Conservation (phyloP, 2,888 invertebrate genomes). For the Metacarcinus magister region DNA sequence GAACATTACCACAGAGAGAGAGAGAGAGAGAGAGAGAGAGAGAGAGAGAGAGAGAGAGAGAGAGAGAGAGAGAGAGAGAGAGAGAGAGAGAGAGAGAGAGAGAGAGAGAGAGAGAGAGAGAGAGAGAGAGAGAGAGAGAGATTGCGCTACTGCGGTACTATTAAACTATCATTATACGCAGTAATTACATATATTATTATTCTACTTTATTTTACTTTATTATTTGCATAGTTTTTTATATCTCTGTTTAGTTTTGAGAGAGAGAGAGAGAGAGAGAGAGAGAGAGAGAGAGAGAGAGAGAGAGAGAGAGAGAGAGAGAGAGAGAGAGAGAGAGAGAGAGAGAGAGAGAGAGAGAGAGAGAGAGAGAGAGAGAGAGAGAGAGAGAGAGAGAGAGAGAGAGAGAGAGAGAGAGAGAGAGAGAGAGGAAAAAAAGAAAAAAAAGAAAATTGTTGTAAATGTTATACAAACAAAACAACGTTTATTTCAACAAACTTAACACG, state of each 20-base stretch:
- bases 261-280: background rate
- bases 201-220: background rate
- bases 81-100: slow-evolving; percentile 50
- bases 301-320: background rate
- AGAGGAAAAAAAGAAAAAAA: background rate
- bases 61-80: background rate
- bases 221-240: background rate
- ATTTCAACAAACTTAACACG: too few species aligned
- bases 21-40: background rate
- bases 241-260: background rate
- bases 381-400: background rate
- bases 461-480: too few species aligned
- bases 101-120: slow-evolving; percentile 52
- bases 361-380: background rate
- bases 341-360: background rate
- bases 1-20: background rate
- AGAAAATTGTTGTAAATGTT: too few species aligned
- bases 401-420: background rate
- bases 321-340: background rate
- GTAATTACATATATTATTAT: background rate
- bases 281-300: background rate
- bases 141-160: background rate
- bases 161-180: background rate
- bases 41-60: background rate
- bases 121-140: slow-evolving; percentile 11